These are phyloP conservation scores for Drosophila sproati DNA, from an alignment of 1,140 invertebrate species.

Conservation along the genomic window DNA sequence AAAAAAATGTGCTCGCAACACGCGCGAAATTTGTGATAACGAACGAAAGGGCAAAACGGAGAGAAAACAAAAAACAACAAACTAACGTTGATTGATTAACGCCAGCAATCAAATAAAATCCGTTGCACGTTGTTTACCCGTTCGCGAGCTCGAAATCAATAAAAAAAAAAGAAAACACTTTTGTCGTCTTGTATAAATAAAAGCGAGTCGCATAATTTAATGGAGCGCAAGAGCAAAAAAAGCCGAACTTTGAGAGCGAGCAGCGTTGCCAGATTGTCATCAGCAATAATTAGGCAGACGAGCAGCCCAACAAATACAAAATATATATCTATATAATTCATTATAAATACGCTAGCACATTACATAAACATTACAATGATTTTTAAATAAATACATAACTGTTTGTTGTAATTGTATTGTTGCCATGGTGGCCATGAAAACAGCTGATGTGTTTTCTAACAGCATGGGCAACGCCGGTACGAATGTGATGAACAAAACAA, in stretches of 20 bases:
- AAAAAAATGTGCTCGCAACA: slow-evolving; percentile 32
- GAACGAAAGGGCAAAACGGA: slow-evolving; percentile 17
- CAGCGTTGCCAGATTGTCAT: slow-evolving; percentile 59
- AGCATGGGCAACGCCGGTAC: slow-evolving; percentile 40
- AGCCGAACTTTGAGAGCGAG: slow-evolving; percentile 38
- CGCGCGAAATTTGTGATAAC: slow-evolving; percentile 60
- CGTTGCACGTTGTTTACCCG: slow-evolving; percentile 25
- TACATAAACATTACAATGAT: not conserved
- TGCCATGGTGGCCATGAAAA: not conserved
- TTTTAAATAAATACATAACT: not conserved
- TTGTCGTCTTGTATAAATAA: slow-evolving; percentile 67
- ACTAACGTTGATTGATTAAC: slow-evolving; percentile 63
- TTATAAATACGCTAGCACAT: not conserved
- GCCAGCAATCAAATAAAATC: slow-evolving; percentile 66
- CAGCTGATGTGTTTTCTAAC: slow-evolving; percentile 8
- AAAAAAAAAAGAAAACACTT: slow-evolving; percentile 44
- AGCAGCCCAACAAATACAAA: not conserved
- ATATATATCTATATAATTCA: slow-evolving; percentile 23
- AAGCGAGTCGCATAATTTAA: slow-evolving; percentile 56
- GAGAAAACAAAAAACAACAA: slow-evolving; percentile 23
- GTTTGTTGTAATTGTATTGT: not conserved
- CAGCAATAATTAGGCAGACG: no score
- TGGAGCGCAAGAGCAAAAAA: slow-evolving; percentile 52
- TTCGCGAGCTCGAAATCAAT: slow-evolving; percentile 59
- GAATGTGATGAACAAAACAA: slow-evolving; percentile 70